Conservation (phyloP, 2,888 invertebrate species). For the Thymelicus acteon region DNA sequence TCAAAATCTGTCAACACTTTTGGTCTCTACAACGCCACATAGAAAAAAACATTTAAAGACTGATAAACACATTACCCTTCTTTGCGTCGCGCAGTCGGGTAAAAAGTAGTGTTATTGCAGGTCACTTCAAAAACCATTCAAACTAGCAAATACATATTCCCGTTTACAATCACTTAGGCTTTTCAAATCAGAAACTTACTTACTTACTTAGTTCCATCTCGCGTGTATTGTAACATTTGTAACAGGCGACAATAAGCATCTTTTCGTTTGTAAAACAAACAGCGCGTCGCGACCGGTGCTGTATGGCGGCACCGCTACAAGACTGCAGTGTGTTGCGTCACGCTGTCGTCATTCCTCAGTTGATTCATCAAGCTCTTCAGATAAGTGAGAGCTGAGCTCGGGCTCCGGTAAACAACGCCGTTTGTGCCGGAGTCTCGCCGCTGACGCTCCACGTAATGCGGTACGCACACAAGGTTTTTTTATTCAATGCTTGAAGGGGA, state of each 20-base stretch:
- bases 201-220: background rate
- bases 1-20: too few relatives aligned
- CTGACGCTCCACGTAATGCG: background rate
- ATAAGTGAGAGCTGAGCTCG: constrained; percentile 8
- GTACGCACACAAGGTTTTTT: constrained; percentile 8
- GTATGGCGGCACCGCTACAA: background rate
- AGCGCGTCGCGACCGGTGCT: too few relatives aligned
- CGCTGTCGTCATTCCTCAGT: constrained; percentile 6
- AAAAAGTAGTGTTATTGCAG: too few relatives aligned
- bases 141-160: too few relatives aligned
- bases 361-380: constrained; percentile 9
- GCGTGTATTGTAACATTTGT: background rate
- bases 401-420: constrained; percentile 1
- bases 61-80: too few relatives aligned
- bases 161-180: too few relatives aligned
- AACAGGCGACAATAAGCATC: background rate
- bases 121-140: too few relatives aligned
- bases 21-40: too few relatives aligned
- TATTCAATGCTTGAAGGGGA: constrained; percentile 3
- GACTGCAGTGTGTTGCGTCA: background rate
- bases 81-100: too few relatives aligned
- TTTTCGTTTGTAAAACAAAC: background rate
- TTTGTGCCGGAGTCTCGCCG: background rate
- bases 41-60: too few relatives aligned
- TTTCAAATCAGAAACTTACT: too few relatives aligned